Evolutionary conservation across 2,888 invertebrate genomes (phyloP), one percentile per base, ranked within the genome.

Genomic region (Merodon equestris): DNA sequence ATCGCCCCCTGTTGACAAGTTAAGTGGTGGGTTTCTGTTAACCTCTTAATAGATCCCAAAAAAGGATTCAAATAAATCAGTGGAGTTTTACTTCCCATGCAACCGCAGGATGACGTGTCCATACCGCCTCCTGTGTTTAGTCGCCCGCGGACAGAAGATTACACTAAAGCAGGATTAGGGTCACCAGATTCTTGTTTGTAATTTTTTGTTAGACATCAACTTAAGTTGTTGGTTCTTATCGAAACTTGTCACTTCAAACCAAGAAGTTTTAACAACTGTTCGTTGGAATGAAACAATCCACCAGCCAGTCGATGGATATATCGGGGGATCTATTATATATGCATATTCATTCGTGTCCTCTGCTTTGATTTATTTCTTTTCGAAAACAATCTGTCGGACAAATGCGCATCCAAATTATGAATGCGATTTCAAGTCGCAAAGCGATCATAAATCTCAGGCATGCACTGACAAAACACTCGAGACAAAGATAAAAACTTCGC

Each of bases 381-480:
- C 17, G 19, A 50, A 66, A 56, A 36, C 50, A 76, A 66, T 57
- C 47, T 66, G 51, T 61, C 50, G 36, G 18, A 67, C 72, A 77
- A 76, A 77, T 77, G 72, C 61, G 45, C 64, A 38, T 45, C 36
- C 40, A 45, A 72, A 60, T 58, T 60, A 57, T 67, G 60, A 60
- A 56, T 72, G 66, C 60, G 56, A 61, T 70, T 70, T 47, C 45
- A n/a, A 48, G 48, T 56, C 40, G 19, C 12, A 13, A 40, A 1
- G 40, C 40, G 42, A 54, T 53, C 77, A 66, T 77, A 77, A 77
- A 72, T 77, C 77, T 77, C 19, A 44, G n/a, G 36, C 45, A 42
- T 63, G 72, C 60, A 72, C 72, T 72, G 77, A 72, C 60, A 72
- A 50, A 77, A 77, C 56, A 77, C 66, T 40, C 40, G 51, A 53